Percentiles rank a stretch among this genome's conserved stretches.
Conservation (phyloP, 2,888 invertebrate genomes). For the Mellilla xanthometata region DNA sequence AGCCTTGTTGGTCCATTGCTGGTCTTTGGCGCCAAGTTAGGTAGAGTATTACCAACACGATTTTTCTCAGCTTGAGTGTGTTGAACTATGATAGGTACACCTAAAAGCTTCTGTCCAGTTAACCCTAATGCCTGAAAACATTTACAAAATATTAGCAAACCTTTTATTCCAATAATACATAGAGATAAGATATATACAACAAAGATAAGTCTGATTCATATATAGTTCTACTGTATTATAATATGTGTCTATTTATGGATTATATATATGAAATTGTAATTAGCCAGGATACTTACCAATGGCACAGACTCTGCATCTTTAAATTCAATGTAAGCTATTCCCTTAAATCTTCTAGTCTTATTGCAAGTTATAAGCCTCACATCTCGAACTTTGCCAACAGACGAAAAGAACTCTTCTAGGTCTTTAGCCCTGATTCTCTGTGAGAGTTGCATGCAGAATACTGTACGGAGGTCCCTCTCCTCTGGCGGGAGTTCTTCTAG, state of each 20-base stretch:
- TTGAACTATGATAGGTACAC: constrained; percentile 98
- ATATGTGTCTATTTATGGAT: no score
- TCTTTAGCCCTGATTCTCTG: constrained; percentile 96
- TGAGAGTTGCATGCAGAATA: constrained; percentile 99
- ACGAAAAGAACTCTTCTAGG: constrained; percentile 98
- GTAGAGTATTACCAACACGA: constrained; percentile 93
- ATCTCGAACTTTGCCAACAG: constrained; percentile 98
- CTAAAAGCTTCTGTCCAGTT: constrained; percentile 96
- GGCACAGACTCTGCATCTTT: constrained; percentile 98
- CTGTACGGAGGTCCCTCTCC: constrained; percentile 98
- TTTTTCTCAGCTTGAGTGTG: constrained; percentile 98
- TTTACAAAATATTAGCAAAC: no score
- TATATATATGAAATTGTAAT: no score
- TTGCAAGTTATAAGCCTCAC: constrained; percentile 99
- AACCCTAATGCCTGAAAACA: constrained; percentile 93
- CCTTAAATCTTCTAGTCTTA: constrained; percentile 98
- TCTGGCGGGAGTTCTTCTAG: constrained; percentile 95
- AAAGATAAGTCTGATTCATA: background rate
- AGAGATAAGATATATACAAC: background rate
- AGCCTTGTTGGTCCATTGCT: constrained; percentile 97
- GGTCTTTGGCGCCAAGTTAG: constrained; percentile 92
- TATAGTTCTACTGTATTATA: no score
- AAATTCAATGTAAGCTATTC: constrained; percentile 99
- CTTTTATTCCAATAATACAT: constrained; percentile 21
- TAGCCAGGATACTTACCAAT: constrained; percentile 83